These are phyloP conservation scores for Lypha dubia DNA, from an alignment of 2,888 invertebrate genomes.

Conservation along the genomic window DNA sequence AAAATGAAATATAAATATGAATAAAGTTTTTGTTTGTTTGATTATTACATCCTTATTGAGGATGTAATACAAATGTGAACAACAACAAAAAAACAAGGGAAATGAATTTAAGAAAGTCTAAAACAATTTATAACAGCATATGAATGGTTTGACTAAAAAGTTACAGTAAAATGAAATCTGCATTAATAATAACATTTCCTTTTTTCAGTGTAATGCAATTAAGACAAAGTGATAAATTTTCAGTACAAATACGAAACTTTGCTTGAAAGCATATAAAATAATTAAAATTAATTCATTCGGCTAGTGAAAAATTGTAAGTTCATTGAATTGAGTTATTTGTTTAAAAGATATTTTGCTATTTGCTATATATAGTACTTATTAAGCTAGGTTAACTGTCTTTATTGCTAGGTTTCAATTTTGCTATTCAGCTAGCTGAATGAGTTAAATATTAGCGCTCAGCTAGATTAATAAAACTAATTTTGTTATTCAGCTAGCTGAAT, in stretches of 20 bases:
- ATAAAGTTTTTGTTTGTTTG: conserved; percentile 23
- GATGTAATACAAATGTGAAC: background rate
- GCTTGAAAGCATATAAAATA: no score
- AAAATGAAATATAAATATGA: conserved; percentile 38
- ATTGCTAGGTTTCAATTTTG: background rate
- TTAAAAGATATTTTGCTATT: no score
- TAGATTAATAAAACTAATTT: background rate
- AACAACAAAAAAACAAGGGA: no score
- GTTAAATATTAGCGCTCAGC: no score
- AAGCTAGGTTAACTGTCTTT: no score
- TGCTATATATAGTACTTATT: no score
- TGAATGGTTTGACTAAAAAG: background rate
- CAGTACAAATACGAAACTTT: background rate
- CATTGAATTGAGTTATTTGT: no score
- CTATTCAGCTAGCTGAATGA: background rate
- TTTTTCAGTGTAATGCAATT: no score
- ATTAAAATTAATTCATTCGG: background rate
- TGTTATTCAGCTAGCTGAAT: background rate
- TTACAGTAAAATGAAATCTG: background rate
- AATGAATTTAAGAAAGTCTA: background rate
- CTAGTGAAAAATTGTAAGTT: background rate
- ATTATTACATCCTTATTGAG: background rate
- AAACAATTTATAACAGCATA: background rate
- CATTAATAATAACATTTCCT: no score
- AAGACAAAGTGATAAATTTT: no score